A percentile compares a stretch with the other conserved stretches of the same genome.
Conservation (phyloP, 1,140 invertebrate genomes). For the Hirudo medicinalis region DNA sequence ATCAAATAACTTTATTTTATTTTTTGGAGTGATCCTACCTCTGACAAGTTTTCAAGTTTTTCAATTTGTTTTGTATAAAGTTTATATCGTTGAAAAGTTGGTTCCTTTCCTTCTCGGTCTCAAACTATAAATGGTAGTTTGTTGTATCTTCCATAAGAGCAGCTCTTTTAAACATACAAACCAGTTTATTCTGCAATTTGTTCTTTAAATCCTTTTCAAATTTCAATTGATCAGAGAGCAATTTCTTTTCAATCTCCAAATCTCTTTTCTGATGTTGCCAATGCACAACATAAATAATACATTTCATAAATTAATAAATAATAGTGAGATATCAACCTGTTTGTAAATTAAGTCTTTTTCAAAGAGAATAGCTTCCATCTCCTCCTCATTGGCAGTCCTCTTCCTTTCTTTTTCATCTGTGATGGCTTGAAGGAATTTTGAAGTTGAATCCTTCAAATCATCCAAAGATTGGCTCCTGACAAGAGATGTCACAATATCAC, state of each 20-base stretch:
- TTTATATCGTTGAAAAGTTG: background rate
- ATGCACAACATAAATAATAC: background rate
- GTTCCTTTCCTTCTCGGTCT: slow-evolving; percentile 1
- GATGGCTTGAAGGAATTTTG: background rate
- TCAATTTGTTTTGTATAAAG: background rate
- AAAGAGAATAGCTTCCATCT: slow-evolving; percentile 8
- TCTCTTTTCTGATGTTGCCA: background rate
- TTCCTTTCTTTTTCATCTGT: background rate
- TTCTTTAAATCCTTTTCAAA: background rate
- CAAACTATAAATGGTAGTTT: background rate
- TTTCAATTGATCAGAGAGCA: background rate
- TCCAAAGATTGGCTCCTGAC: slow-evolving; percentile 1
- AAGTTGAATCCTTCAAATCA: slow-evolving; percentile 1
- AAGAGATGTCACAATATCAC: background rate
- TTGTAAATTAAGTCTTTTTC: background rate
- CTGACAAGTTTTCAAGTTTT: background rate
- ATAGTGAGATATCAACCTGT: background rate
- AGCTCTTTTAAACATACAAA: background rate
- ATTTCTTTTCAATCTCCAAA: background rate
- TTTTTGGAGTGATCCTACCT: background rate
- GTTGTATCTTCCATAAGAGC: background rate
- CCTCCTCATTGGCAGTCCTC: background rate
- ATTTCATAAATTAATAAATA: background rate
- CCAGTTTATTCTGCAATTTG: background rate
- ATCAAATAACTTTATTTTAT: background rate